Base-by-base conservation (phyloP, 2,888 invertebrate species). In the Nomada goodeniana region DNA sequence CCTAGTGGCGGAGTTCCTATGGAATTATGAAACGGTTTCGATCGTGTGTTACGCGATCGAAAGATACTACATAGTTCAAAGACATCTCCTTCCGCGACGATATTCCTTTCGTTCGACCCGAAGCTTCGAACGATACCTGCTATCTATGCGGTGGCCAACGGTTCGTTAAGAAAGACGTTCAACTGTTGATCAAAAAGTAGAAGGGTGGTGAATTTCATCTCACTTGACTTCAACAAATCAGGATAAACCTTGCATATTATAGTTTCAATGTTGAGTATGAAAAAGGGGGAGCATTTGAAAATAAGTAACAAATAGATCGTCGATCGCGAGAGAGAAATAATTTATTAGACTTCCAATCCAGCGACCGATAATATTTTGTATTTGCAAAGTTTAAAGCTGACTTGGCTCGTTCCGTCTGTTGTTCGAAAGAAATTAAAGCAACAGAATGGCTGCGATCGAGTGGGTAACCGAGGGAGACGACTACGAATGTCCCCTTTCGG, bases 401-500 rank as follows among this genome's bases (percentile, higher is more conserved):
- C 60, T 15, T n/a, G 20, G 29, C 57, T 57, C 13, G 11, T 57
- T 13, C 29, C 15, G 60, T 53, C 15, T 44, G 13, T 13, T 23
- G 18, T 65, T 63, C 57, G 47, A 67, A 20, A 15, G 60, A 61
- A 55, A 68, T 47, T 10, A 29, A 23, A 47, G 9, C 9, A 29
- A 23, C n/a, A 86, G 86, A 72, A 91, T 92, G 92, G 91, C 89
- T 26, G 88, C 86, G 72, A 87, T 89, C 61, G 92, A 95, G 87
- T 95, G 95, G 94, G 94, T 96, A 85, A 96, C 95, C 10, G 95
- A 95, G 57, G 95, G 95, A 1, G 96, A 97, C 86, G 95, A 95
- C 29, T 97, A 97, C 93, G 93, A 94, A 11, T 96, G 96, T 89
- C 93, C 94, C 0, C 94, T 97, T 55, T 94, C 96, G 1, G 94